phyloP scores from a whole-genome alignment of 2,797 vertebrate genomes.

The Enteromius anoplus region DNA sequence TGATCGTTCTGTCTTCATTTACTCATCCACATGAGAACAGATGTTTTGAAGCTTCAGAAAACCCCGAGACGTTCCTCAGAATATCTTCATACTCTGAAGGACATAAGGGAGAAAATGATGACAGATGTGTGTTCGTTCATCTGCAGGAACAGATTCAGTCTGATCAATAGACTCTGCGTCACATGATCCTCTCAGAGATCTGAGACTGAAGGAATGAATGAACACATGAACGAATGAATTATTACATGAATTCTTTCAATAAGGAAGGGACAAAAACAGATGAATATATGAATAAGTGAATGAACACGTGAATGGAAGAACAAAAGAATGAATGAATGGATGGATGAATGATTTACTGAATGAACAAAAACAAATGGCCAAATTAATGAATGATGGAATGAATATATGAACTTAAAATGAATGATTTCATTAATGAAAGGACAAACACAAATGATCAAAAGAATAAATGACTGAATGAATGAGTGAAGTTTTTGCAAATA shows the following conservation, averaged over 20 bases:
- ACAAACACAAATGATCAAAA: no score
- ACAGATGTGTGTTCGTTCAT: not conserved
- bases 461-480: no score
- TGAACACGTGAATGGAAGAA: no score
- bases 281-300: not conserved
- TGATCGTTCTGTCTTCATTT: not conserved
- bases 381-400: no score
- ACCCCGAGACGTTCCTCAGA: not conserved
- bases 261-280: not conserved
- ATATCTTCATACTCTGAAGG: not conserved
- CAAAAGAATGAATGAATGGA: no score
- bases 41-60: not conserved
- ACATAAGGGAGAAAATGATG: not conserved
- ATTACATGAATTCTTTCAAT: not conserved
- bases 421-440: fast-evolving
- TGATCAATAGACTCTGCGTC: not conserved
- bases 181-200: not conserved
- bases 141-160: not conserved
- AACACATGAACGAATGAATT: not conserved
- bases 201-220: not conserved
- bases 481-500: no score
- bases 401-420: no score
- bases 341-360: no score
- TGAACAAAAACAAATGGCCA: no score
- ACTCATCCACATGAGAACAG: not conserved